A percentile compares a stretch with the other conserved stretches of the same genome.
Conservation (phyloP, 2,888 invertebrate genomes). For the Stenolophus ochropezus region DNA sequence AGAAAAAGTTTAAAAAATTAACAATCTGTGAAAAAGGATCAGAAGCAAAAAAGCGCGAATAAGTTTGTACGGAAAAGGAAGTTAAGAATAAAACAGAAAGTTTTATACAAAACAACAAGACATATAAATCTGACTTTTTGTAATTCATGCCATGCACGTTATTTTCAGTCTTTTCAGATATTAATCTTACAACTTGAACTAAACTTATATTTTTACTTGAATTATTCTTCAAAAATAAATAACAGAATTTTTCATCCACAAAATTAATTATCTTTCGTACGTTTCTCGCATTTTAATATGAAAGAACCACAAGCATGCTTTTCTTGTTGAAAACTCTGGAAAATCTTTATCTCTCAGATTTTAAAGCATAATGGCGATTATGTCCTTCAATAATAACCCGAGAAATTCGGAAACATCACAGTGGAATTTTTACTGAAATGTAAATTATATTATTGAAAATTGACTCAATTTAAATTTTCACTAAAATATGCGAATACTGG, state of each 20-base stretch:
- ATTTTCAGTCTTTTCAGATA: constrained; percentile 24
- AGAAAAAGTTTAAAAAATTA: constrained; percentile 13
- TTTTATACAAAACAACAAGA: constrained; percentile 40
- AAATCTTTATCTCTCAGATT: background rate
- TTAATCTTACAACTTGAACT: constrained; percentile 36
- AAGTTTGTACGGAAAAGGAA: constrained; percentile 22
- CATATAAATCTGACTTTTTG: constrained; percentile 39
- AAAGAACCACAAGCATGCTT: background rate
- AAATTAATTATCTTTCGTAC: constrained; percentile 11
- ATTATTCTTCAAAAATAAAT: constrained; percentile 27
- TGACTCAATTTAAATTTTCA: no score
- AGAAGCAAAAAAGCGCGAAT: constrained; percentile 29
- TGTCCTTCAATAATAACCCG: background rate
- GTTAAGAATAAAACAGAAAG: constrained; percentile 36
- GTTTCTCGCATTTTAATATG: background rate
- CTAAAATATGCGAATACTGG: no score
- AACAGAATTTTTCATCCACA: background rate
- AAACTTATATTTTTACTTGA: constrained; percentile 22
- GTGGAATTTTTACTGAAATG: no score
- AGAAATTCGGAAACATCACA: background rate
- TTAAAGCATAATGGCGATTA: background rate
- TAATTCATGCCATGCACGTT: constrained; percentile 40
- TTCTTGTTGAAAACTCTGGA: background rate
- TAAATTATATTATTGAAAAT: no score
- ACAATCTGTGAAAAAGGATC: constrained; percentile 11